Percentiles rank a stretch among this genome's conserved stretches.
Evolutionary conservation across 2,113 vertebrate genomes (phyloP).

Genomic region (Gorsachius goisagi): DNA sequence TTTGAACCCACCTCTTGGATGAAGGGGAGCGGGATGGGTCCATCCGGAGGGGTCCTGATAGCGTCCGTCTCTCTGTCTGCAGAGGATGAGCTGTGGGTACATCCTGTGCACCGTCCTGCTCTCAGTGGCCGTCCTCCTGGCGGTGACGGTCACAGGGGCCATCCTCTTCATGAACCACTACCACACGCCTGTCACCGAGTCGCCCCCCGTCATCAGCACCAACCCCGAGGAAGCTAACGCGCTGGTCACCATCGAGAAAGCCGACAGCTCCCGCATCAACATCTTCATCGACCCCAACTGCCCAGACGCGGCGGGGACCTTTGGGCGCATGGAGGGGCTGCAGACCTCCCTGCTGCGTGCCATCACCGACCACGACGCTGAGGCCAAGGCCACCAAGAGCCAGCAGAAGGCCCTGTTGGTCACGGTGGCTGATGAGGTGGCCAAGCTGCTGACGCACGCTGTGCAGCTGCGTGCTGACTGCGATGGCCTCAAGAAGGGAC

Average conservation of each 20-base stretch:
- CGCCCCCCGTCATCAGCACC: conserved; percentile 87
- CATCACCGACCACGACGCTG: conserved; percentile 81
- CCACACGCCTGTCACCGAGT: conserved; percentile 80
- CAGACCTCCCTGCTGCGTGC: conserved; percentile 88
- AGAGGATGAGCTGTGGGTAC: conserved; percentile 93
- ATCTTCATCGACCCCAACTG: conserved; percentile 99
- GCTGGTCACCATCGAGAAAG: conserved; percentile 92
- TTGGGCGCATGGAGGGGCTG: conserved; percentile 87
- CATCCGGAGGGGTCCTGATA: accelerated
- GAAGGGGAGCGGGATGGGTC: not conserved
- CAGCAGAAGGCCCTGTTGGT: conserved; percentile 88
- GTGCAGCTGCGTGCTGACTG: conserved; percentile 88
- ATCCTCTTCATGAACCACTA: conserved; percentile 96
- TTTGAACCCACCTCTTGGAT: not conserved
- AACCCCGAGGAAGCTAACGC: conserved; percentile 90
- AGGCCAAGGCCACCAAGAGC: conserved; percentile 81
- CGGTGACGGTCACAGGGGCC: conserved; percentile 87
- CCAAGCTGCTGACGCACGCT: conserved; percentile 83
- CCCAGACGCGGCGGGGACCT: conserved; percentile 83
- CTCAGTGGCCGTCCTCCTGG: conserved; percentile 89
- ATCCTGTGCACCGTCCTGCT: conserved; percentile 90
- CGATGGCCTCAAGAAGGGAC: conserved; percentile 84
- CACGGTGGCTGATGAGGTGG: conserved; percentile 87
- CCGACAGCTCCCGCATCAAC: conserved; percentile 92
- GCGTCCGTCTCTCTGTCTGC: not conserved